phyloP scores from a whole-genome alignment of 2,888 invertebrate genomes.

The Latrodectus hesperus region DNA sequence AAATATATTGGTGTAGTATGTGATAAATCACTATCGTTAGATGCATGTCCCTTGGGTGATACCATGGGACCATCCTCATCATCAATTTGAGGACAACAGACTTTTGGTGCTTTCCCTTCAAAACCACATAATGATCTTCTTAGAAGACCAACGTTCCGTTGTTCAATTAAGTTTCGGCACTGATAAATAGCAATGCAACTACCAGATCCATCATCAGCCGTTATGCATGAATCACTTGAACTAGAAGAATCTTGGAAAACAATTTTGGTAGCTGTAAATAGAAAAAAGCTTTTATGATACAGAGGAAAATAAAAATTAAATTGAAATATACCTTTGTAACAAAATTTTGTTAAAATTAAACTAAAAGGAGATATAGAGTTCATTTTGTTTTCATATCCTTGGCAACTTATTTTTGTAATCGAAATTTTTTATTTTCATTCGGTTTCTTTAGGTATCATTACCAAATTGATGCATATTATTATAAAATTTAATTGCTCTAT shows the following conservation, averaged over 20 bases:
- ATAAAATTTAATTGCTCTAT: too few relatives aligned
- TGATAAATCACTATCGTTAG: background rate
- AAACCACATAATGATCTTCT: conserved; percentile 26
- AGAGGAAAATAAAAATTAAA: too few relatives aligned
- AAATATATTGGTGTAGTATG: background rate
- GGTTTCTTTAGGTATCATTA: too few relatives aligned
- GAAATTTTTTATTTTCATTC: too few relatives aligned
- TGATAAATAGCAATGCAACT: conserved; percentile 25
- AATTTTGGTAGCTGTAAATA: conserved; percentile 10
- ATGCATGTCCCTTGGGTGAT: background rate
- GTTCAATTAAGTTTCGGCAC: conserved; percentile 21
- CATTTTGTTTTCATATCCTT: too few relatives aligned
- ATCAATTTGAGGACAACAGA: conserved; percentile 24
- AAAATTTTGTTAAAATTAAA: too few relatives aligned
- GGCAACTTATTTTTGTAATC: too few relatives aligned
- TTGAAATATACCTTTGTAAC: too few relatives aligned
- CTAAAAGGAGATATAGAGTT: too few relatives aligned
- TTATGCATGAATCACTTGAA: conserved; percentile 1
- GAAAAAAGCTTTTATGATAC: background rate
- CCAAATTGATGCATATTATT: too few relatives aligned
- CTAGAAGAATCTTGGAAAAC: background rate
- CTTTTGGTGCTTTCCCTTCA: conserved; percentile 17
- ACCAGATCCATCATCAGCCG: conserved; percentile 6
- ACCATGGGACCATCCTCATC: conserved; percentile 4
- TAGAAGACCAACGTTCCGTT: conserved; percentile 9